Conservation (phyloP, 2,797 vertebrate genomes). For the Rallus crepitans region DNA sequence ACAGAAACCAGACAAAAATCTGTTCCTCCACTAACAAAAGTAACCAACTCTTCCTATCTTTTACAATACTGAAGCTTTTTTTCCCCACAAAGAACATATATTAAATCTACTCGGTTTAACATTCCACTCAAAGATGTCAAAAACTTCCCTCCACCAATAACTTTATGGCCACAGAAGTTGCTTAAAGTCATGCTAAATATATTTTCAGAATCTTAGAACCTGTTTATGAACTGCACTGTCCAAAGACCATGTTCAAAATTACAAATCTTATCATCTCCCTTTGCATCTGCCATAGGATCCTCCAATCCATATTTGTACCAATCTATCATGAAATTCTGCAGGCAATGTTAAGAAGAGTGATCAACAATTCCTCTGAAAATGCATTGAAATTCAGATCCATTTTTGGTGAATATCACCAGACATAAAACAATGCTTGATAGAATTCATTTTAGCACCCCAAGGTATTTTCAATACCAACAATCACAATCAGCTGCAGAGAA, state of each 20-base stretch:
- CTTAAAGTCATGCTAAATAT: neutral
- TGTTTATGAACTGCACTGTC: neutral
- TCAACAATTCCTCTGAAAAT: neutral
- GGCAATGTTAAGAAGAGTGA: neutral
- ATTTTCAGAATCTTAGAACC: neutral
- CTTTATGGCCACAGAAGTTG: neutral
- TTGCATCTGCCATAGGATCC: neutral
- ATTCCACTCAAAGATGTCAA: neutral
- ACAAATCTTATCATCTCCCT: neutral
- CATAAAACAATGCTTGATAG: neutral
- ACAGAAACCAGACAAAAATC: neutral
- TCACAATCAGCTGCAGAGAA: neutral
- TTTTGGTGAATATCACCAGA: neutral
- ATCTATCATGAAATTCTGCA: neutral
- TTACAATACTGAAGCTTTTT: neutral
- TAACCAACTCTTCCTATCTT: neutral
- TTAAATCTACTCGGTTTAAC: neutral
- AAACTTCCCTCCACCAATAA: neutral
- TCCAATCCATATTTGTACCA: neutral
- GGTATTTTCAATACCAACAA: neutral
- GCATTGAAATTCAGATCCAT: neutral
- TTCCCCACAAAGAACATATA: neutral
- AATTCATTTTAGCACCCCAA: neutral
- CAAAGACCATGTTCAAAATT: neutral
- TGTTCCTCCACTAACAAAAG: neutral